Evolutionary conservation across 2,797 vertebrate genomes (phyloP).

Genomic region (Argya squamiceps): DNA sequence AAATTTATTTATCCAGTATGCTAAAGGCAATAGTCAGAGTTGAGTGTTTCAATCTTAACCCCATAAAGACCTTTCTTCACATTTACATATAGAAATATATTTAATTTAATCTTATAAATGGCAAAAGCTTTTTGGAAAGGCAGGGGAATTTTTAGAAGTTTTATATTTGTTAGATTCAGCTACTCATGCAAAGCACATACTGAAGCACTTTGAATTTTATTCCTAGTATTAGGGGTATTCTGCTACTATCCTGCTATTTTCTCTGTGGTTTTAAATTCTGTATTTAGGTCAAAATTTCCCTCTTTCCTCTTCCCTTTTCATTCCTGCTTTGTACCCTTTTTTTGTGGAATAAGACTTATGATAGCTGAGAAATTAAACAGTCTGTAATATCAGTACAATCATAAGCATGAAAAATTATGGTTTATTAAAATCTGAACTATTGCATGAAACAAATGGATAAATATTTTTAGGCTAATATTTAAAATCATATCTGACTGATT

Average conservation of each 20-base stretch:
- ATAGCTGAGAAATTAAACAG: background rate
- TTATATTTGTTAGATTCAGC: background rate
- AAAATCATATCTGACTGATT: background rate
- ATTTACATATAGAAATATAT: background rate
- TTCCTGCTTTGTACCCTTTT: rapidly evolving
- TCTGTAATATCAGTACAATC: background rate
- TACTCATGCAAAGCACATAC: background rate
- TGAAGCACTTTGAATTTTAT: background rate
- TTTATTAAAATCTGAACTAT: background rate
- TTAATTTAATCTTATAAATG: background rate
- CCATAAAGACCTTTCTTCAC: background rate
- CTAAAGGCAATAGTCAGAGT: background rate
- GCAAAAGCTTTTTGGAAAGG: background rate
- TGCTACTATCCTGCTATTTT: background rate
- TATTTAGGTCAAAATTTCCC: background rate
- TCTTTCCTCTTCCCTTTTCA: background rate
- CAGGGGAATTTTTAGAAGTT: background rate
- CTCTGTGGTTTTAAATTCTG: background rate
- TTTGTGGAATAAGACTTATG: background rate
- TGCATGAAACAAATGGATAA: background rate
- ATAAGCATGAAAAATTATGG: background rate
- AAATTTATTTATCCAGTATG: background rate
- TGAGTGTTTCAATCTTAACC: background rate
- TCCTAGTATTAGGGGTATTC: background rate
- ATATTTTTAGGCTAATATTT: background rate